A percentile compares a stretch with the other conserved stretches of the same genome.
phyloP scores from a whole-genome alignment of 2,888 invertebrate genomes.

The Microplitis deprimator region DNA sequence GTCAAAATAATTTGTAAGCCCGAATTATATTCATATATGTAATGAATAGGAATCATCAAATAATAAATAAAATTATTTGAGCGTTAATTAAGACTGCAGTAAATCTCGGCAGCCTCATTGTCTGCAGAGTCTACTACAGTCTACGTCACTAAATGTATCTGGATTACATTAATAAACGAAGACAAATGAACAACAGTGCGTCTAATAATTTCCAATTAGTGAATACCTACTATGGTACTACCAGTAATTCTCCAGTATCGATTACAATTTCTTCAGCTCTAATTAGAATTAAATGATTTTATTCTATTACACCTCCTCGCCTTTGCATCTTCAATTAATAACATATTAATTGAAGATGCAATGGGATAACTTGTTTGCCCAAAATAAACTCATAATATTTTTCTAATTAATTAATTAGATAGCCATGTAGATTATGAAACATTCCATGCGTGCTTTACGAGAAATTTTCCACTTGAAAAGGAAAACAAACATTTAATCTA shows the following conservation, averaged over 20 bases:
- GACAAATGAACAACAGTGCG: not conserved
- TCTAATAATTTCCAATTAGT: not conserved
- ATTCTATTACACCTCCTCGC: not conserved
- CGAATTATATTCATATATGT: too few species aligned
- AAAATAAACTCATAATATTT: too few species aligned
- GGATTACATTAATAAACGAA: not conserved
- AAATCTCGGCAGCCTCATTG: not conserved
- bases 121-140: not conserved
- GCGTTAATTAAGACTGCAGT: too few species aligned
- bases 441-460: too few species aligned
- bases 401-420: too few species aligned
- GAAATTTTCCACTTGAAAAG: not conserved
- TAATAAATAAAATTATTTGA: too few species aligned
- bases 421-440: too few species aligned
- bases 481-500: not conserved
- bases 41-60: too few species aligned
- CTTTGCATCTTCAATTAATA: too few species aligned
- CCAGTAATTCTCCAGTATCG: not conserved
- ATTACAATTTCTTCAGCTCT: not conserved
- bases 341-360: too few species aligned
- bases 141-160: not conserved
- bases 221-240: not conserved
- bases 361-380: too few species aligned
- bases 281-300: not conserved
- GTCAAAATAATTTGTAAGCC: too few species aligned